A percentile compares a stretch with the other conserved stretches of the same genome.
Evolutionary conservation across 2,113 vertebrate species (phyloP).

Genomic region (Calidris pugnax): DNA sequence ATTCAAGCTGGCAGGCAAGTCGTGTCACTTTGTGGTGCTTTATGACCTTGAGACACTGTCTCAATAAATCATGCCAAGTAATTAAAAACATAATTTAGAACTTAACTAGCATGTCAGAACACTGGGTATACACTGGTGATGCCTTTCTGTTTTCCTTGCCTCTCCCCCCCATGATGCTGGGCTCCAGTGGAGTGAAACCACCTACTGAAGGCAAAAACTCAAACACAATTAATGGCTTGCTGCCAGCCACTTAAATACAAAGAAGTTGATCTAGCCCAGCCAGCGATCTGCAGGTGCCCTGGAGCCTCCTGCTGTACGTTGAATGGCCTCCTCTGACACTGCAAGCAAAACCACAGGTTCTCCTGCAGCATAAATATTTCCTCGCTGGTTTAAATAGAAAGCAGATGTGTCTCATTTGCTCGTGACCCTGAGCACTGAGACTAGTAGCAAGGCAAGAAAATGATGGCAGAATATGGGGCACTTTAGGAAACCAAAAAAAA

Average conservation of each 20-base stretch:
- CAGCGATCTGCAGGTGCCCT: not conserved
- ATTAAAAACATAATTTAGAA: slow-evolving; percentile 56
- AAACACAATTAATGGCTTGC: not conserved
- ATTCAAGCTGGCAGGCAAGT: not conserved
- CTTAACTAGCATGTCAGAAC: slow-evolving; percentile 6
- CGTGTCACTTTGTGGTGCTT: not conserved
- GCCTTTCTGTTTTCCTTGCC: not conserved
- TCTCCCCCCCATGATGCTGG: not conserved
- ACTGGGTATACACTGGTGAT: not conserved
- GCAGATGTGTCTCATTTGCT: not conserved
- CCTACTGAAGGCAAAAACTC: not conserved
- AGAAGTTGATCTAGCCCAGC: not conserved
- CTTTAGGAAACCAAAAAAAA: not conserved
- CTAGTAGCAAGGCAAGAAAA: not conserved
- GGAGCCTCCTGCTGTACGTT: not conserved
- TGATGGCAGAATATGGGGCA: not conserved
- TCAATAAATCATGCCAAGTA: slow-evolving; percentile 52
- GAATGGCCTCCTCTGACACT: not conserved
- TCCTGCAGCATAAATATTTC: slow-evolving; percentile 8
- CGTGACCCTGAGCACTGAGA: not conserved
- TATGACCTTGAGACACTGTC: slow-evolving; percentile 36
- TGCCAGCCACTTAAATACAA: not conserved
- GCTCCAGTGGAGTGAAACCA: slow-evolving; percentile 5
- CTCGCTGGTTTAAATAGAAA: not conserved
- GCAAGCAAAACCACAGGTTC: not conserved